Evolutionary conservation across 2,888 invertebrate genomes (phyloP).

Genomic region (Lissonota sp.): DNA sequence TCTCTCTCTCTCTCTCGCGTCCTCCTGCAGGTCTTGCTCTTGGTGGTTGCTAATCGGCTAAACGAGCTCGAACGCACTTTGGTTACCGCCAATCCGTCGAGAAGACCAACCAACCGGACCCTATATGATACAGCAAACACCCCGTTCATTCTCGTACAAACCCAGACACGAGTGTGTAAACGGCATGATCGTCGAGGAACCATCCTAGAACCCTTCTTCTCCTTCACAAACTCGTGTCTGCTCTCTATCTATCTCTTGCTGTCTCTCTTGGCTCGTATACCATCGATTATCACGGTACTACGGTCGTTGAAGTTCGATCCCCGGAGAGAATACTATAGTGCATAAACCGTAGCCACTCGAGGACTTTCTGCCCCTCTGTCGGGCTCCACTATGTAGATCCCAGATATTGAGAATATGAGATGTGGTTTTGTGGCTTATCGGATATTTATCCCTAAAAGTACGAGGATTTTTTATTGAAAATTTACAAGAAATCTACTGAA

Average conservation of each 20-base stretch:
- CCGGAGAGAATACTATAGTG: conserved; percentile 25
- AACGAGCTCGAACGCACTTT: conserved; percentile 82
- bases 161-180: conserved; percentile 27
- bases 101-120: conserved; percentile 50
- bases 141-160: conserved; percentile 41
- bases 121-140: conserved; percentile 3
- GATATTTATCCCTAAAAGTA: background rate
- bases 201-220: conserved; percentile 44
- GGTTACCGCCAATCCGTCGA: conserved; percentile 70
- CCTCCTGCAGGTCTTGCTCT: conserved; percentile 68
- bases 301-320: conserved; percentile 61
- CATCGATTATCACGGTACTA: conserved; percentile 78
- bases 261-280: conserved; percentile 74
- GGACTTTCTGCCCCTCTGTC: conserved; percentile 41
- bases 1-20: conserved; percentile 38
- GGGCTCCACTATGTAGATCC: background rate
- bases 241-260: conserved; percentile 56
- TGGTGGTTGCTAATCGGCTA: conserved; percentile 79
- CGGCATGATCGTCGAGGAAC: conserved; percentile 40
- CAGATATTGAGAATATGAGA: background rate
- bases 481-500: background rate
- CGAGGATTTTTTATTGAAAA: background rate
- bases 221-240: conserved; percentile 40
- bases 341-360: conserved; percentile 31
- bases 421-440: background rate